Evolutionary conservation across 2,797 vertebrate genomes (phyloP).

Genomic region (Pterois miles): DNA sequence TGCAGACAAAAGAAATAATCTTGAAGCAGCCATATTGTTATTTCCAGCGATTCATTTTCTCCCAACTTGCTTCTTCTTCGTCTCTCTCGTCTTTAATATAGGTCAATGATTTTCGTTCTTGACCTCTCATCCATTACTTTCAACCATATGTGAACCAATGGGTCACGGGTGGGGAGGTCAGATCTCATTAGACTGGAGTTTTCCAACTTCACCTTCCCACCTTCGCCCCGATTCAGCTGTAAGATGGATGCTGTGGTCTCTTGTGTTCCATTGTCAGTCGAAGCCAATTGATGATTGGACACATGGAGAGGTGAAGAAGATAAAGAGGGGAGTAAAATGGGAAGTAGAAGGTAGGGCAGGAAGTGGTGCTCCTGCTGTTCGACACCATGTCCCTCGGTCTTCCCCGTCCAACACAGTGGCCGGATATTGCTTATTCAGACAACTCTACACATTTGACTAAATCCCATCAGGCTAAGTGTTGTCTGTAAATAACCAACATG

Average conservation of each 20-base stretch:
- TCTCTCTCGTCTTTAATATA: constrained; percentile 15
- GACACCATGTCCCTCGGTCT: no score
- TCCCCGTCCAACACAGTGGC: no score
- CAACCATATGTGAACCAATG: constrained; percentile 1
- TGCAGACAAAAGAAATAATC: constrained; percentile 26
- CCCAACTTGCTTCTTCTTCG: neutral
- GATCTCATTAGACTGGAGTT: constrained; percentile 28
- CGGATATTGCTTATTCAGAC: no score
- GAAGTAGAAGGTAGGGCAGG: neutral
- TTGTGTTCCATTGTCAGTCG: constrained; percentile 28
- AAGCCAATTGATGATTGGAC: constrained; percentile 36
- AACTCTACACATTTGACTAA: no score
- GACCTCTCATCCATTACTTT: constrained; percentile 9
- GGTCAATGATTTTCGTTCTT: constrained; percentile 17
- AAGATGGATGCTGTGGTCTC: constrained; percentile 74
- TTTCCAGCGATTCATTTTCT: neutral
- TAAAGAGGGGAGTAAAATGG: neutral
- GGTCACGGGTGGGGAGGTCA: constrained; percentile 5
- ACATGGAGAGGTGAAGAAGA: neutral
- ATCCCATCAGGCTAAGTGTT: no score
- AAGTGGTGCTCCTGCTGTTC: neutral
- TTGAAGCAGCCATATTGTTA: constrained; percentile 1
- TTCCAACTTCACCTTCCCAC: constrained; percentile 10
- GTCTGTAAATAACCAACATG: no score
- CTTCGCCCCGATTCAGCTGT: constrained; percentile 25